Conservation (phyloP, 1,140 invertebrate genomes). For the Carposina sasakii region DNA sequence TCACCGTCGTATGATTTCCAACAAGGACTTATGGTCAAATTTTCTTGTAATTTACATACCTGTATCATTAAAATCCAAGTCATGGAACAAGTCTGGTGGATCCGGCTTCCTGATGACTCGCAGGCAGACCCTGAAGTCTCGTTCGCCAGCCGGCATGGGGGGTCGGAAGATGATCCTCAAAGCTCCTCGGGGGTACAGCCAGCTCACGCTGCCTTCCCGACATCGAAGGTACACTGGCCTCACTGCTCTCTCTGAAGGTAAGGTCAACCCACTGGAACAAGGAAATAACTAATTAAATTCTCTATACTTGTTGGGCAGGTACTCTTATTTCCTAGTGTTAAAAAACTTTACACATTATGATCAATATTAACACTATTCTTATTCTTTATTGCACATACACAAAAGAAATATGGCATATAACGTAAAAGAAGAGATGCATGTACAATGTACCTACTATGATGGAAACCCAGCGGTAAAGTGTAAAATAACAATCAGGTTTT, state of each 20-base stretch:
- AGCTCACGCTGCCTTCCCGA: constrained; percentile 78
- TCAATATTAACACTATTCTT: too few species aligned
- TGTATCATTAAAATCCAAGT: constrained; percentile 40
- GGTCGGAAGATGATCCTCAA: constrained; percentile 79
- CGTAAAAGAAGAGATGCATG: constrained; percentile 5
- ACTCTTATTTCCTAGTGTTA: too few species aligned
- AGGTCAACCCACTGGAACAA: constrained; percentile 72
- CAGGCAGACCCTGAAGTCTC: constrained; percentile 82
- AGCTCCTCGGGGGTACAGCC: constrained; percentile 84
- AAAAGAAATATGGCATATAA: too few species aligned
- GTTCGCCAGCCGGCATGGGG: constrained; percentile 73
- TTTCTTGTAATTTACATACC: too few species aligned
- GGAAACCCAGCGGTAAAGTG: neutral
- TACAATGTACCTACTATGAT: neutral
- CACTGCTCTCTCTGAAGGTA: constrained; percentile 74
- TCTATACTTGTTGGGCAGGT: too few species aligned
- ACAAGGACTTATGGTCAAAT: too few species aligned
- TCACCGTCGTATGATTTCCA: too few species aligned
- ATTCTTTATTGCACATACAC: too few species aligned
- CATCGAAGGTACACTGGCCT: constrained; percentile 86
- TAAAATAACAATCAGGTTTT: neutral
- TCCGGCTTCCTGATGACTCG: constrained; percentile 69
- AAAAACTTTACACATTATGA: too few species aligned
- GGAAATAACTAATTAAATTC: too few species aligned
- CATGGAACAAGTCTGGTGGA: constrained; percentile 57